A percentile compares a stretch with the other conserved stretches of the same genome.
Evolutionary conservation across 92 coral and sea anemone genomes (phyloP).

Genomic region (Epizoanthus stellaris): DNA sequence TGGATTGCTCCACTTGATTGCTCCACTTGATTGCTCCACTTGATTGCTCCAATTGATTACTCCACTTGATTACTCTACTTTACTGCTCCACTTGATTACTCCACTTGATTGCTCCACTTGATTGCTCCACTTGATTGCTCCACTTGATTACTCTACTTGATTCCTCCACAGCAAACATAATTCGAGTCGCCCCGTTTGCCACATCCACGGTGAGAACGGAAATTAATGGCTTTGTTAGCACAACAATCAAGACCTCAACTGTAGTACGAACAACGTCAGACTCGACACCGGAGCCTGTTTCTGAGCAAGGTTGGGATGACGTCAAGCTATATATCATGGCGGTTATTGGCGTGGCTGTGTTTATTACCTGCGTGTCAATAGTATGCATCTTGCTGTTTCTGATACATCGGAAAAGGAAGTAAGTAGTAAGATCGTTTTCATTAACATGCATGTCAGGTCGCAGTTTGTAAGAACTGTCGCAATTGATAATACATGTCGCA

Average conservation of each 20-base stretch:
- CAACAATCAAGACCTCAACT: neutral
- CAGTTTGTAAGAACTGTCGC: neutral
- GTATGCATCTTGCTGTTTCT: slow-evolving; percentile 24
- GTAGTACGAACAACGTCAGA: neutral
- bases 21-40: no score
- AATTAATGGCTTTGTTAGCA: neutral
- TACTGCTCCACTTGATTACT: no score
- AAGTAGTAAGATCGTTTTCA: neutral
- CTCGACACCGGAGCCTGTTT: neutral
- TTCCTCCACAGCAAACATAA: neutral
- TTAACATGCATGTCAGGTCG: no score
- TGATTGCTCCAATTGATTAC: no score
- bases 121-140: no score
- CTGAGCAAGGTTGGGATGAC: neutral
- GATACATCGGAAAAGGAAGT: slow-evolving; percentile 27
- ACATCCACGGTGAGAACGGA: neutral
- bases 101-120: no score
- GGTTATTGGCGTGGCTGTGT: slow-evolving; percentile 13
- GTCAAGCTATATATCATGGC: slow-evolving; percentile 14
- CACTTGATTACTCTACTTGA: no score
- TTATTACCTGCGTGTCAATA: slow-evolving; percentile 8
- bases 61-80: no score
- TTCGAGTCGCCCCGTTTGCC: neutral
- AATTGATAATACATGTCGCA: no score
- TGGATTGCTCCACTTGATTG: no score